These are phyloP conservation scores for Chymomyza costata DNA, from an alignment of 1,140 invertebrate genomes.

Conservation along the genomic window DNA sequence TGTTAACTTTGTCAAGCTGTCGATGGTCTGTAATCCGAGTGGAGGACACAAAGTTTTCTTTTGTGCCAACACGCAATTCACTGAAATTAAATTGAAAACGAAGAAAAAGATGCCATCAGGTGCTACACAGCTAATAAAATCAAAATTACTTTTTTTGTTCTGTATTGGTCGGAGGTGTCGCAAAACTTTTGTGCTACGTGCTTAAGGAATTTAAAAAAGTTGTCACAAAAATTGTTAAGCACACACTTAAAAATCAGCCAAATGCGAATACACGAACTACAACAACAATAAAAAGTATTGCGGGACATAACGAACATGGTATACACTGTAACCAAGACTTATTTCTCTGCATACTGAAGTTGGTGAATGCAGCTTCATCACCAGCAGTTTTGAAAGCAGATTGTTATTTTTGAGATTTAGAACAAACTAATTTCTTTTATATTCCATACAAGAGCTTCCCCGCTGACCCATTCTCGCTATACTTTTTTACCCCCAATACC, in stretches of 20 bases:
- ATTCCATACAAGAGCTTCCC: too few species aligned
- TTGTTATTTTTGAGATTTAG: too few species aligned
- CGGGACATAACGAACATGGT: too few species aligned
- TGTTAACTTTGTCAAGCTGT: slow-evolving; percentile 53
- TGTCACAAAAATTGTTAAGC: slow-evolving; percentile 60
- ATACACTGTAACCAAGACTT: too few species aligned
- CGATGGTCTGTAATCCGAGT: slow-evolving; percentile 25
- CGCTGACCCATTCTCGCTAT: too few species aligned
- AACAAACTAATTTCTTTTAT: too few species aligned
- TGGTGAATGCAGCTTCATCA: too few species aligned
- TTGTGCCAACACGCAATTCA: slow-evolving; percentile 44
- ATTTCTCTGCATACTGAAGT: not conserved
- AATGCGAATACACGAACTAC: slow-evolving; percentile 38
- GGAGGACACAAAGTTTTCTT: slow-evolving; percentile 40
- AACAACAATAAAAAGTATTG: slow-evolving; percentile 22
- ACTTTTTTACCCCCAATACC: too few species aligned
- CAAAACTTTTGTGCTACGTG: slow-evolving; percentile 50
- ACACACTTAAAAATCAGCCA: slow-evolving; percentile 58
- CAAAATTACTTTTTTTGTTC: slow-evolving; percentile 60
- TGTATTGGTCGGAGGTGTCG: slow-evolving; percentile 1
- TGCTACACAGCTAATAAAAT: slow-evolving; percentile 70
- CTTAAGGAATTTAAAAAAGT: slow-evolving; percentile 64
- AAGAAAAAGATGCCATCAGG: slow-evolving; percentile 47
- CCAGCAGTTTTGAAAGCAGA: too few species aligned
- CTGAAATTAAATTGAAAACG: slow-evolving; percentile 59